Base-by-base conservation (phyloP, 2,113 vertebrate species). In the Phylloscopus whistleri region DNA sequence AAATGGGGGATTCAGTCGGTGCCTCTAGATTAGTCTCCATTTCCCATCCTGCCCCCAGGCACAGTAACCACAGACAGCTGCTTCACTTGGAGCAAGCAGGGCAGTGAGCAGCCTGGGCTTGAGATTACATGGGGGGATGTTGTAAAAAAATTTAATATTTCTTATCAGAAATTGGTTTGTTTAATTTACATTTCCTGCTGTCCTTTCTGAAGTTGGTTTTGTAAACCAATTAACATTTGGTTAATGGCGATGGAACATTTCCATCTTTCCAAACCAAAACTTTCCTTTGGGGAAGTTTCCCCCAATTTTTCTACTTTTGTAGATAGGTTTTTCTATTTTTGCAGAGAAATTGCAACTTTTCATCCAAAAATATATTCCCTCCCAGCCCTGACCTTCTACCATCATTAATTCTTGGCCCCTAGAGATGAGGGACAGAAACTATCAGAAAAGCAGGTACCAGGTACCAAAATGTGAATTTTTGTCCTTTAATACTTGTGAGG, bases 11-110 rank as follows among this genome's bases (percentile, higher is more conserved):
- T 11, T 64, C 5, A 14, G 19, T 28, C 24, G 10, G 39, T 3
- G 3, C 9, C 31, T 66, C 13, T 2, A 0, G 7, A 20, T 52
- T 9, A 46, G 28, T 44, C 58, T 69, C 12, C 4, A 1, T 81
- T 89, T 91, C 44, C 22, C 46, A 44, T 83, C 37, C 51, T 72
- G 53, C 16, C 9, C 6, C 27, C 8, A 1, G 3, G 1, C 37
- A 26, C 11, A 44, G 33, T 35, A 84, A 41, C 52, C 33, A 63
- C 31, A 48, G 35, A 27, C 21, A 52, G 33, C 70, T 18, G 49
- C 63, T 63, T 95, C 52, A 78, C 56, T 81, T 72, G 81, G 74
- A 89, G 37, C 30, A 35, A 58, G 49, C 28, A 62, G 83, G 37
- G 76, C 19, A 64, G 23, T 16, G 37, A 83, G 67, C 53, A 69